Conservation (phyloP, 2,113 vertebrate genomes). For the Dendropsophus ebraccatus region DNA sequence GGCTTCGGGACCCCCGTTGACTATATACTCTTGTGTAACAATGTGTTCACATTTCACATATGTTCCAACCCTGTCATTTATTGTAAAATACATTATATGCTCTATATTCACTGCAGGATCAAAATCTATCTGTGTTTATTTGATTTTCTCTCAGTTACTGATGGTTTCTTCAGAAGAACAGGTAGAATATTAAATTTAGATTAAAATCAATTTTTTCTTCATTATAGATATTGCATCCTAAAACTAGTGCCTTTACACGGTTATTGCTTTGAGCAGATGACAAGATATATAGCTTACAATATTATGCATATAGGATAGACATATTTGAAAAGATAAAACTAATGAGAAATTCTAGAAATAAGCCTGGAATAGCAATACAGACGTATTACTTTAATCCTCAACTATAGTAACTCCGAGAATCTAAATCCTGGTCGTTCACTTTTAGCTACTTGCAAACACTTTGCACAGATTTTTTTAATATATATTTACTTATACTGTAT, state of each 20-base stretch:
- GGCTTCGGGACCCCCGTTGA: not conserved
- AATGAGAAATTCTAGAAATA: constrained; percentile 41
- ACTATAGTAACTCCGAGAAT: constrained; percentile 15
- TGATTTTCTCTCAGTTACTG: constrained; percentile 40
- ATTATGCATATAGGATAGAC: constrained; percentile 36
- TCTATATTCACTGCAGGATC: constrained; percentile 19
- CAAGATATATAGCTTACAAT: constrained; percentile 32
- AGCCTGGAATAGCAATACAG: constrained; percentile 6
- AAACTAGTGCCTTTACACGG: constrained; percentile 35
- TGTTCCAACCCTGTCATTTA: constrained; percentile 16
- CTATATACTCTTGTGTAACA: not conserved
- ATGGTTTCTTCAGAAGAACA: constrained; percentile 40
- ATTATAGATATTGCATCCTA: constrained; percentile 50
- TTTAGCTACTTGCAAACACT: not conserved
- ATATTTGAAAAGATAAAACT: constrained; percentile 44
- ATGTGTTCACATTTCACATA: constrained; percentile 32
- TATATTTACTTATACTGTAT: not conserved
- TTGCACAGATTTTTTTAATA: not conserved
- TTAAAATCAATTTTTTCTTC: constrained; percentile 55
- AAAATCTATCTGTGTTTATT: constrained; percentile 41
- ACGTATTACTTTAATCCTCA: constrained; percentile 1
- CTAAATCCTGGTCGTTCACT: not conserved
- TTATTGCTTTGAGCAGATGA: constrained; percentile 35
- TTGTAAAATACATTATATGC: constrained; percentile 31
- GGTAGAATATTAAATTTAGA: constrained; percentile 51